Base-by-base conservation (phyloP, 2,113 vertebrate species). In the Mirounga angustirostris region DNA sequence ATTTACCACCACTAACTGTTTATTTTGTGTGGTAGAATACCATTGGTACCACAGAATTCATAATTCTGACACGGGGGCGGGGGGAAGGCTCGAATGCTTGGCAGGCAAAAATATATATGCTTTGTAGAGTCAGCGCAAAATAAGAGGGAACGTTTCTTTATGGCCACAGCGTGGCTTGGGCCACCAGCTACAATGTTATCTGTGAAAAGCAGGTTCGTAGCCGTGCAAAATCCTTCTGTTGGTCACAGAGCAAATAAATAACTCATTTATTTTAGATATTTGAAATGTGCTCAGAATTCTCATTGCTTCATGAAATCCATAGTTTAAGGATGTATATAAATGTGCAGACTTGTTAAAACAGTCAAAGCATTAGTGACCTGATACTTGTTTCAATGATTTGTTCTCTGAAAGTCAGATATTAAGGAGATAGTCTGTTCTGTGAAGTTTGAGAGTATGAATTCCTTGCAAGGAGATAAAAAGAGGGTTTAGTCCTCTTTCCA, bases 141-240 rank as follows among this genome's bases (percentile, higher is more conserved):
- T 92, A 79, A 89, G 71, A 33, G 26, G 82, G 86, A 84, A 61
- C 65, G 71, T 97, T 96, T 96, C 83, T 97, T 95, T 95, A 92
- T 76, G 87, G 88, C 36, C 43, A 74, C 58, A 24, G n/a, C 4
- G 10, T 76, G 81, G 50, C 84, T 91, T 96, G 96, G 96, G 90
- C 96, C 89, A 91, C 61, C 14, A 92, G 81, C 30, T 61, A 63
- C 81, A 97, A 89, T 95, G 92, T 97, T 98, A 98, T 97, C 97
- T 96, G 43, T 94, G 94, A 96, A 95, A 90, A 56, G 71, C 97
- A 98, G 97, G 97, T 80, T 98, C 94, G 67, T 79, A 95, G 92
- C 21, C 69, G 43, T n/a, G 87, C 36, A 92, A 71, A 97, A 86
- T 52, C 50, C 59, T 91, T 52, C 30, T 33, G 4, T 52, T 86